These are phyloP conservation scores for Pseudococcus viburni DNA, from an alignment of 2,888 invertebrate genomes.

Conservation along the genomic window DNA sequence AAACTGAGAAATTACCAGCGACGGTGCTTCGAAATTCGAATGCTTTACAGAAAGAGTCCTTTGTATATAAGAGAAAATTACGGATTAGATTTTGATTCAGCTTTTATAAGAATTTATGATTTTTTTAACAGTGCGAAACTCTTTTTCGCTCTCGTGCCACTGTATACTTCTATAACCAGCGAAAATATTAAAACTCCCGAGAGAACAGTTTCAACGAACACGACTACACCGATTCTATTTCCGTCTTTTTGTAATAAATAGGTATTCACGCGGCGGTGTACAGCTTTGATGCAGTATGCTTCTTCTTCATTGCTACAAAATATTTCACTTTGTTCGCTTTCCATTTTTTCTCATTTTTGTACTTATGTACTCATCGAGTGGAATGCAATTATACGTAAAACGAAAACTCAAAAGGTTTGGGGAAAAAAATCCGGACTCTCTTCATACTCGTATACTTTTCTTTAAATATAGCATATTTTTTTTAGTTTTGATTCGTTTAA, in stretches of 20 bases:
- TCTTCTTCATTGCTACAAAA: conserved; percentile 44
- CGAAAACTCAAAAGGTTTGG: conserved; percentile 3
- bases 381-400: conserved; percentile 52
- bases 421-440: background rate
- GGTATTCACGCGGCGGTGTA: conserved; percentile 19
- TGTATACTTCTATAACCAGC: background rate
- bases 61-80: conserved; percentile 18
- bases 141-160: background rate
- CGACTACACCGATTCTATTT: conserved; percentile 38
- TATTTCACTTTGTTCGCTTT: conserved; percentile 44
- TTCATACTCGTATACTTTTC: background rate
- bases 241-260: conserved; percentile 30
- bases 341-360: background rate
- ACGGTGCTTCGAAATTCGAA: background rate
- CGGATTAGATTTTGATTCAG: conserved; percentile 39
- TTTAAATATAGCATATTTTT: background rate
- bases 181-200: conserved; percentile 31
- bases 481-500: conserved; percentile 26
- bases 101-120: conserved; percentile 51
- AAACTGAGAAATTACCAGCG: conserved; percentile 18
- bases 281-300: conserved; percentile 49
- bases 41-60: background rate
- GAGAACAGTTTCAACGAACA: conserved; percentile 34
- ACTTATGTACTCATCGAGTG: conserved; percentile 30
- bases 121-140: background rate